phyloP scores from a whole-genome alignment of 1,140 invertebrate genomes.

The Calephelis virginiensis region DNA sequence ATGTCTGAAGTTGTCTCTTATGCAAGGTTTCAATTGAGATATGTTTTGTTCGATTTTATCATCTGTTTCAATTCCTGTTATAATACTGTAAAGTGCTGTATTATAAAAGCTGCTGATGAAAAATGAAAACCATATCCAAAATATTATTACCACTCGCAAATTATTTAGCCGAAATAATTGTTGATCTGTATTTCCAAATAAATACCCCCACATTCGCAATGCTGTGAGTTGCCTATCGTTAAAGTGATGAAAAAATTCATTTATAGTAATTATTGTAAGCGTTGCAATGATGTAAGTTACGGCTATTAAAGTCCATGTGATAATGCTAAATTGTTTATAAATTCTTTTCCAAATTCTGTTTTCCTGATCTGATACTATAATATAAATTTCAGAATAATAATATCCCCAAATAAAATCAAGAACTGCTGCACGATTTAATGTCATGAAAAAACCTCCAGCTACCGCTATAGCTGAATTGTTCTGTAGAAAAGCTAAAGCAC shows the following conservation, averaged over 20 bases:
- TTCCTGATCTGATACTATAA: background rate
- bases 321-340: background rate
- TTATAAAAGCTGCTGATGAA: conserved; percentile 16
- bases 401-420: background rate
- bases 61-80: conserved; percentile 1
- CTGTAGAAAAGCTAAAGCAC: background rate
- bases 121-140: background rate
- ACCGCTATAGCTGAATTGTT: conserved; percentile 3
- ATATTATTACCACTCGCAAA: background rate
- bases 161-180: conserved; percentile 4
- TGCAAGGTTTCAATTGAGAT: conserved; percentile 14
- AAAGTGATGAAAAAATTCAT: background rate
- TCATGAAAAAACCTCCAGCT: conserved; percentile 2
- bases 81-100: conserved; percentile 12
- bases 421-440: background rate
- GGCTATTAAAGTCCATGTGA: background rate
- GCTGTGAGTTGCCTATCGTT: background rate
- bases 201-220: conserved; percentile 1
- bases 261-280: background rate
- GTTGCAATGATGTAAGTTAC: background rate
- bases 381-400: background rate
- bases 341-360: background rate
- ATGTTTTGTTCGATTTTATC: background rate
- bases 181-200: conserved; percentile 5
- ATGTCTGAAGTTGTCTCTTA: background rate